These are phyloP conservation scores for Cataglyphis hispanica DNA, from an alignment of 1,140 invertebrate genomes.

Conservation along the genomic window DNA sequence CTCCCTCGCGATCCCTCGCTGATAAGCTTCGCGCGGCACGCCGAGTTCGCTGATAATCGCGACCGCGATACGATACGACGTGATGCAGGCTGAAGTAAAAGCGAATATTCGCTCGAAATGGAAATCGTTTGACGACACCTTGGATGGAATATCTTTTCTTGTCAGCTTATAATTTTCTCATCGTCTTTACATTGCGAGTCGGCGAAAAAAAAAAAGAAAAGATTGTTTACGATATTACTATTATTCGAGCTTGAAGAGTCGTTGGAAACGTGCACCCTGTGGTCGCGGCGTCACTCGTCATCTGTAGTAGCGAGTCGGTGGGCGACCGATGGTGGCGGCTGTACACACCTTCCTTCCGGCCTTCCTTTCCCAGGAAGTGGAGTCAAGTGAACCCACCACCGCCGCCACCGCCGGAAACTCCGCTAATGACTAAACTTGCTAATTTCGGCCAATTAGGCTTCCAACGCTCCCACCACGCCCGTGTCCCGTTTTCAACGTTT, in stretches of 20 bases:
- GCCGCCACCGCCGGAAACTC: conserved; percentile 81
- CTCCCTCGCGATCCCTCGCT: conserved; percentile 28
- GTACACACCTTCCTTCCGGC: conserved; percentile 80
- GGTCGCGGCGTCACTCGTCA: background rate
- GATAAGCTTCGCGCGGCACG: conserved; percentile 27
- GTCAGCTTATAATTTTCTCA: background rate
- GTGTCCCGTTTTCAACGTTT: conserved; percentile 56
- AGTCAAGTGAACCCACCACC: conserved; percentile 84
- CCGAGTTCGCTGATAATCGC: background rate
- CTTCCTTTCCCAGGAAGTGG: conserved; percentile 81
- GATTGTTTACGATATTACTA: background rate
- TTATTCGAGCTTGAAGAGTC: background rate
- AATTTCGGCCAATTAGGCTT: conserved; percentile 86
- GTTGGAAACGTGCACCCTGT: background rate
- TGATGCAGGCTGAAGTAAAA: background rate
- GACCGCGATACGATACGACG: conserved; percentile 15
- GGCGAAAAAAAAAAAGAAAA: background rate
- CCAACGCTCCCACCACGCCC: conserved; percentile 68
- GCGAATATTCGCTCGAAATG: background rate
- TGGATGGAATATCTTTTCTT: background rate
- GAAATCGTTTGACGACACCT: background rate
- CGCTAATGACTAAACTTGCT: conserved; percentile 87
- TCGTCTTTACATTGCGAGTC: background rate
- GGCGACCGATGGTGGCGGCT: conserved; percentile 66
- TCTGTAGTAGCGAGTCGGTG: background rate